These are phyloP conservation scores for Diuraphis noxia DNA, from an alignment of 1,140 invertebrate species.

Conservation along the genomic window DNA sequence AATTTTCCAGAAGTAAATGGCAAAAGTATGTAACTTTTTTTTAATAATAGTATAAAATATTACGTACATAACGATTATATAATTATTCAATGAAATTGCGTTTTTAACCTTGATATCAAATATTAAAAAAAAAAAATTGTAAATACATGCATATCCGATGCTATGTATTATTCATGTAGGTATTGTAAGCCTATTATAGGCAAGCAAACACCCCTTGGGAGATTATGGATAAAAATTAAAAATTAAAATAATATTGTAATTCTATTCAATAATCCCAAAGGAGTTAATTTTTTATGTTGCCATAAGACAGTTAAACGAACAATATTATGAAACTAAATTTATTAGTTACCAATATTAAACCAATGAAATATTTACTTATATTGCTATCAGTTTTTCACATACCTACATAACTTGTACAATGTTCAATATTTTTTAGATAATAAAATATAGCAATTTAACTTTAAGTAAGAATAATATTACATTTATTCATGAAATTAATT, in stretches of 20 bases:
- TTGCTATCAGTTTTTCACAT: background rate
- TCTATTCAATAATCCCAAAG: background rate
- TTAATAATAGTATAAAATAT: background rate
- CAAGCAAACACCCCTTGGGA: background rate
- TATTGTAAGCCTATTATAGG: no score
- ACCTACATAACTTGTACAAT: background rate
- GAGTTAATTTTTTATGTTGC: background rate
- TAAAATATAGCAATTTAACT: background rate
- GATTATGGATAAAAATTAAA: background rate
- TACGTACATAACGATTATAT: background rate
- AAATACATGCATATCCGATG: background rate
- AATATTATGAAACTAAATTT: background rate
- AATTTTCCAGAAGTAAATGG: no score
- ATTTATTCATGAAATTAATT: background rate
- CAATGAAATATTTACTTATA: slow-evolving; percentile 6
- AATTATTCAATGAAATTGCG: background rate
- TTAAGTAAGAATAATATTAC: background rate
- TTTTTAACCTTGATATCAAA: background rate
- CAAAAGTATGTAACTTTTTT: no score
- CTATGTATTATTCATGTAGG: no score
- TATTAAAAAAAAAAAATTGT: background rate
- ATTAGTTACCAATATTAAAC: background rate
- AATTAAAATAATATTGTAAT: background rate
- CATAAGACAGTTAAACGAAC: background rate
- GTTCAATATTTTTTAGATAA: background rate